Base-by-base conservation (phyloP, 2,797 vertebrate genomes). In the Malacoraja senta region DNA sequence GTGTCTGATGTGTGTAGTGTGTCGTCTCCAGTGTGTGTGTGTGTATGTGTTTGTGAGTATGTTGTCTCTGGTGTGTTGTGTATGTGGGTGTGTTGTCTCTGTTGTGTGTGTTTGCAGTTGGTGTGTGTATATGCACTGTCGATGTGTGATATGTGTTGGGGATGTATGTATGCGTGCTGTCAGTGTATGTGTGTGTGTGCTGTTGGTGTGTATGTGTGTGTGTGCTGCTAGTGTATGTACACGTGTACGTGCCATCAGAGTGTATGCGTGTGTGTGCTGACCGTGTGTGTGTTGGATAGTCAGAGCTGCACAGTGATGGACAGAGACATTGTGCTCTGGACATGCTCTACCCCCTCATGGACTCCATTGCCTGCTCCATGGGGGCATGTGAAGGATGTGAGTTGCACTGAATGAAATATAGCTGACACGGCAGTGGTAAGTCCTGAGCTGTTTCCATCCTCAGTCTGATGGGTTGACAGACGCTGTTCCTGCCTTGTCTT, bases 401-500 rank as follows among this genome's bases (percentile, higher is more conserved):
- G 58, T 61, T 86, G 53, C 29, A 61, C 17, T 32, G 58, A 86
- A 63, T 86, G n/a, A 32, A 32, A 86, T 32, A 63, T n/a, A 13
- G 53, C 83, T 63, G 83, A 26, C 61, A 1, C n/a, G 12, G 58
- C 26, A n/a, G 3, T 2, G 83, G 29, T 61, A 86, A 86, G 10
- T 15, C n/a, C 4, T 29, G 38, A 63, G n/a, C 83, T 58, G 15
- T 63, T 86, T 19, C 2, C 6, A 32, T 65, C 32, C 26, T 13
- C 29, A 8, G n/a, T 65, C n/a, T 29, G 83, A 19, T 32, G 63
- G 61, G 29, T 63, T 84, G 12, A 29, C n/a, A 26, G 53, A 84
- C 53, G n/a, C 53, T 86, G 80, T 86, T 32, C 3, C 58, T 8
- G 26, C 58, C 29, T 53, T 92, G 35, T 93, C 71, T 93, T 93